Evolutionary conservation across 2,113 vertebrate genomes (phyloP).

Genomic region (Pluvialis apricaria): DNA sequence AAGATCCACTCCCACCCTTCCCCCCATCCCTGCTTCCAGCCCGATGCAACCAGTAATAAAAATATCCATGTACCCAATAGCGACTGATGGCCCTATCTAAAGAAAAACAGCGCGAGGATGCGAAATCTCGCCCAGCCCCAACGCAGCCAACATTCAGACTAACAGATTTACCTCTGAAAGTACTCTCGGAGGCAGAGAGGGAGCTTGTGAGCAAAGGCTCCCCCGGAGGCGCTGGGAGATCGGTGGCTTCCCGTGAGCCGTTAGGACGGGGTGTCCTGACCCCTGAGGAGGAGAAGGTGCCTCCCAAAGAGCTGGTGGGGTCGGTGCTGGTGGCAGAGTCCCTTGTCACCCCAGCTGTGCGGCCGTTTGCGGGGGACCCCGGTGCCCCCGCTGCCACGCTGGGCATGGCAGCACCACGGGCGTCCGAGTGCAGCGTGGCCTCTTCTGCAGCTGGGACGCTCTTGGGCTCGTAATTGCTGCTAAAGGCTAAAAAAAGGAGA

Average conservation of each 20-base stretch:
- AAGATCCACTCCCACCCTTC: neutral
- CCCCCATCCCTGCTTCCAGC: neutral
- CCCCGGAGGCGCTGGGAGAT: rapidly evolving
- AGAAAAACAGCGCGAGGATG: rapidly evolving
- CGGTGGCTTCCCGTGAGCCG: rapidly evolving
- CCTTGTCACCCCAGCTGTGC: neutral
- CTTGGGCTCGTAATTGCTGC: neutral
- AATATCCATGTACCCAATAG: neutral
- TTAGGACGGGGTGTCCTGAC: neutral
- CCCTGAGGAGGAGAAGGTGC: neutral
- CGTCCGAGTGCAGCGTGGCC: rapidly evolving
- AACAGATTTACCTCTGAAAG: neutral
- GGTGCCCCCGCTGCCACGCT: rapidly evolving
- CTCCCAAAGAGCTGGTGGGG: neutral
- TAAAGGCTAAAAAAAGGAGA: neutral
- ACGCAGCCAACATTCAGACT: neutral
- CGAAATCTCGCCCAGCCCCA: neutral
- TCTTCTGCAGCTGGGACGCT: neutral
- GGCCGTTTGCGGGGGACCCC: rapidly evolving
- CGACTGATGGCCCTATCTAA: neutral
- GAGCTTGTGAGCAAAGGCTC: neutral
- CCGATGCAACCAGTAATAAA: neutral
- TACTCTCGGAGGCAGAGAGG: neutral
- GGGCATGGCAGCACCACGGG: neutral
- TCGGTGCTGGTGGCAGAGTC: neutral